Evolutionary conservation across 2,113 vertebrate species (phyloP).

Genomic region (Etia nguti): DNA sequence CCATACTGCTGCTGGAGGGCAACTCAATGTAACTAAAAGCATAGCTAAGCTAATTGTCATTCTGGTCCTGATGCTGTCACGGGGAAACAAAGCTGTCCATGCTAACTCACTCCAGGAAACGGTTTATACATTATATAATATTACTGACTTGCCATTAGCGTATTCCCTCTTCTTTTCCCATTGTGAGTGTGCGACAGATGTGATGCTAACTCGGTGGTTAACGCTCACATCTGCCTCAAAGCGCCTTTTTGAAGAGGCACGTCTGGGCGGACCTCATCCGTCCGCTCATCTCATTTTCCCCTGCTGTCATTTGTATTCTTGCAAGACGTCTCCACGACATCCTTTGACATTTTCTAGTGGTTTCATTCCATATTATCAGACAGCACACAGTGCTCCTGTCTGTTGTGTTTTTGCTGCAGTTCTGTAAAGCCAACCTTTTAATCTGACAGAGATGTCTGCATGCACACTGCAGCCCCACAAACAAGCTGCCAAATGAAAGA

Average conservation of each 20-base stretch:
- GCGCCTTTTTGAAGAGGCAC: not conserved
- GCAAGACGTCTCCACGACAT: not conserved
- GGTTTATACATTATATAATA: not conserved
- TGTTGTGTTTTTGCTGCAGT: constrained; percentile 10
- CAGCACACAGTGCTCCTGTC: constrained; percentile 19
- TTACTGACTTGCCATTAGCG: not conserved
- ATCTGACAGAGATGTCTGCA: constrained; percentile 33
- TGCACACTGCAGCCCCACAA: constrained; percentile 8
- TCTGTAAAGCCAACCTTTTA: constrained; percentile 28
- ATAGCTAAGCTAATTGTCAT: constrained; percentile 38
- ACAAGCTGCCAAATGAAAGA: constrained; percentile 25
- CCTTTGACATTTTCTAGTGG: constrained; percentile 43
- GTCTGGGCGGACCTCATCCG: not conserved
- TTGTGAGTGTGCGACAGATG: not conserved
- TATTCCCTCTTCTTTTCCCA: not conserved
- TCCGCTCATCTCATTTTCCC: not conserved
- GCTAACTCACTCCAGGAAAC: not conserved
- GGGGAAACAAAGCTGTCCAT: constrained; percentile 22
- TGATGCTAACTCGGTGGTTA: not conserved
- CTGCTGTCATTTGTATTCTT: constrained; percentile 32
- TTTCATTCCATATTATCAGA: constrained; percentile 46
- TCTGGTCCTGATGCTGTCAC: constrained; percentile 2
- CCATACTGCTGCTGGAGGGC: constrained; percentile 16
- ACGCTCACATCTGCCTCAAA: not conserved
- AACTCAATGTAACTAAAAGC: constrained; percentile 39